Evolutionary conservation across 2,888 invertebrate species (phyloP).

Genomic region (Ichneumoninae sp.): DNA sequence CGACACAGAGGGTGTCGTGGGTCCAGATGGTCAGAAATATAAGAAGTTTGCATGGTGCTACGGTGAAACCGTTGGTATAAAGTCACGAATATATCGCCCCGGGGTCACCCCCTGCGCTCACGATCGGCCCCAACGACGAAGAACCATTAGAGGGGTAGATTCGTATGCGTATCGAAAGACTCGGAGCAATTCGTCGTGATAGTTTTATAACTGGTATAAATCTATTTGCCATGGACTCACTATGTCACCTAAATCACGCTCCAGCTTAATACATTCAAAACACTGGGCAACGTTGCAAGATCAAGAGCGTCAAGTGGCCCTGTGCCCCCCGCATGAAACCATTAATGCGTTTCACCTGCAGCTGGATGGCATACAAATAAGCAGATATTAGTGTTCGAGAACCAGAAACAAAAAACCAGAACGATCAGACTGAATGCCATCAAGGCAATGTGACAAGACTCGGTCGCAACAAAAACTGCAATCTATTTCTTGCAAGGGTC

Average conservation of each 20-base stretch:
- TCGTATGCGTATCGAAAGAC: constrained; percentile 62
- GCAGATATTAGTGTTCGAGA: not conserved
- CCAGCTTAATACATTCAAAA: not conserved
- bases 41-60: constrained; percentile 72
- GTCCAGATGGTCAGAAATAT: constrained; percentile 77
- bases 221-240: constrained; percentile 59
- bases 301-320: not conserved
- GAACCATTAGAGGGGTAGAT: constrained; percentile 44
- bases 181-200: constrained; percentile 50
- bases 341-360: not conserved
- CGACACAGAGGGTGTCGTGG: constrained; percentile 62
- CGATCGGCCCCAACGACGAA: constrained; percentile 52
- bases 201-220: constrained; percentile 57
- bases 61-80: constrained; percentile 64
- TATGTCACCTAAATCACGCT: constrained; percentile 43
- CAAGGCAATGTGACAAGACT: not conserved
- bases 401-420: not conserved
- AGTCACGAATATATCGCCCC: constrained; percentile 65
- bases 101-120: constrained; percentile 36
- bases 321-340: not conserved
- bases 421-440: not conserved
- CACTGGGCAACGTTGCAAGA: not conserved
- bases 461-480: not conserved
- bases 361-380: not conserved
- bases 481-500: not conserved